Percentiles rank a stretch among this genome's conserved stretches.
Conservation (phyloP, 2,888 invertebrate species). For the Drosophila cracens region DNA sequence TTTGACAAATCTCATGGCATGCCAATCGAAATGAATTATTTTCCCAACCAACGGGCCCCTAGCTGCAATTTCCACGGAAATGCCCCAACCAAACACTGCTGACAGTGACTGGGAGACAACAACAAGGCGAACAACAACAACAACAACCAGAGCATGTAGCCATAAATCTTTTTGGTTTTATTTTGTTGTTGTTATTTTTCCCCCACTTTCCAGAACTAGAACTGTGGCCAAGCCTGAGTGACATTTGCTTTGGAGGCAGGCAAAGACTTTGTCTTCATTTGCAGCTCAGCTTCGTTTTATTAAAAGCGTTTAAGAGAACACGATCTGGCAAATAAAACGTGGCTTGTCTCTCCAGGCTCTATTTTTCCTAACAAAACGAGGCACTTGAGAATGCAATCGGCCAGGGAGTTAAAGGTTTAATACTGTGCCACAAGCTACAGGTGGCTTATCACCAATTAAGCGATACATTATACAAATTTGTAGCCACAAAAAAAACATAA, state of each 20-base stretch:
- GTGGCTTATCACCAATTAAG: slow-evolving; percentile 85
- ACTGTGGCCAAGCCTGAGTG: slow-evolving; percentile 48
- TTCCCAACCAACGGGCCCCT: slow-evolving; percentile 62
- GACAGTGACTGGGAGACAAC: slow-evolving; percentile 53
- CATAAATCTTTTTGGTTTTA: slow-evolving; percentile 60
- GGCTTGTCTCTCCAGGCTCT: slow-evolving; percentile 57
- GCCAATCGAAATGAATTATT: slow-evolving; percentile 76
- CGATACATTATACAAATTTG: slow-evolving; percentile 84
- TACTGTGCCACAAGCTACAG: slow-evolving; percentile 70
- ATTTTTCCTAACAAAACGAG: slow-evolving; percentile 52
- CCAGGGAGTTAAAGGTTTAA: slow-evolving; percentile 3
- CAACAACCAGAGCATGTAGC: slow-evolving; percentile 48
- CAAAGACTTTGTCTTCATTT: slow-evolving; percentile 70
- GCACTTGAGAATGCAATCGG: slow-evolving; percentile 56
- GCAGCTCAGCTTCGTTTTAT: slow-evolving; percentile 51
- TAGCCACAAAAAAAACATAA: slow-evolving; percentile 56
- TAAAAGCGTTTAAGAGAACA: slow-evolving; percentile 56
- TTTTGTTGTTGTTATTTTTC: slow-evolving; percentile 17
- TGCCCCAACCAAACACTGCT: slow-evolving; percentile 46
- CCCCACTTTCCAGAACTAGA: slow-evolving; percentile 62
- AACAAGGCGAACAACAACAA: slow-evolving; percentile 32
- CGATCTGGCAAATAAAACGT: slow-evolving; percentile 39
- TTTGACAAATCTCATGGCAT: slow-evolving; percentile 64
- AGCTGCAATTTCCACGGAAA: slow-evolving; percentile 70
- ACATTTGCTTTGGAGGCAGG: slow-evolving; percentile 58